These are phyloP conservation scores for Anorthoa munda DNA, from an alignment of 2,888 invertebrate genomes.

Conservation along the genomic window DNA sequence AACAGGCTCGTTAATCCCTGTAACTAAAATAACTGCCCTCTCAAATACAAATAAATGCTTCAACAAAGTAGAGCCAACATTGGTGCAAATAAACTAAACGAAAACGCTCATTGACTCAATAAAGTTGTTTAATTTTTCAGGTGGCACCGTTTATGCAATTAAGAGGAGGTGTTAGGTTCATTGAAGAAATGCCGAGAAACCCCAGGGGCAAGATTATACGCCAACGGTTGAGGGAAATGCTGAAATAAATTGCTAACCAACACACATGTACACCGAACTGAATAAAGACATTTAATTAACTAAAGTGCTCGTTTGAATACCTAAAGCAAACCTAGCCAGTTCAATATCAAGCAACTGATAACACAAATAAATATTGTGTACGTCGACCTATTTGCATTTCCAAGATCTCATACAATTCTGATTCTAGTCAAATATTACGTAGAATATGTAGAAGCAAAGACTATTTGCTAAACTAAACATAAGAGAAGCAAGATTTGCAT, in stretches of 20 bases:
- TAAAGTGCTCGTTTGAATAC: constrained; percentile 28
- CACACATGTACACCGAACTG: constrained; percentile 13
- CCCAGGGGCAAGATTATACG: constrained; percentile 93
- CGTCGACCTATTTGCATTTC: constrained; percentile 42
- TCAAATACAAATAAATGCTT: constrained; percentile 2
- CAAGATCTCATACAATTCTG: constrained; percentile 56
- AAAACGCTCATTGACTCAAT: constrained; percentile 60
- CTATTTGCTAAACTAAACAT: constrained; percentile 56
- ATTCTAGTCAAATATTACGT: constrained; percentile 55
- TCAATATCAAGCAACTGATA: constrained; percentile 21
- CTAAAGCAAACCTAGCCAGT: constrained; percentile 28
- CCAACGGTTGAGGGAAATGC: constrained; percentile 88
- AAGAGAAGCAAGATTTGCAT: constrained; percentile 48
- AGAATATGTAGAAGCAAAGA: constrained; percentile 55
- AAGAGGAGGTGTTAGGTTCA: constrained; percentile 92
- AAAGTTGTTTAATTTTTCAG: constrained; percentile 70
- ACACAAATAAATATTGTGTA: constrained; percentile 43
- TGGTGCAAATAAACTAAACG: constrained; percentile 57
- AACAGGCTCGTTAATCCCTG: not conserved
- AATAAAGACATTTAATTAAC: constrained; percentile 46
- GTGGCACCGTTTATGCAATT: constrained; percentile 92
- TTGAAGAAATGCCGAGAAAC: constrained; percentile 93
- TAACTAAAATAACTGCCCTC: constrained; percentile 9
- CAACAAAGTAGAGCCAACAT: constrained; percentile 28
- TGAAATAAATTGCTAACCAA: constrained; percentile 71